Evolutionary conservation across 2,888 invertebrate genomes (phyloP).

Genomic region (Drosophila tripunctata): DNA sequence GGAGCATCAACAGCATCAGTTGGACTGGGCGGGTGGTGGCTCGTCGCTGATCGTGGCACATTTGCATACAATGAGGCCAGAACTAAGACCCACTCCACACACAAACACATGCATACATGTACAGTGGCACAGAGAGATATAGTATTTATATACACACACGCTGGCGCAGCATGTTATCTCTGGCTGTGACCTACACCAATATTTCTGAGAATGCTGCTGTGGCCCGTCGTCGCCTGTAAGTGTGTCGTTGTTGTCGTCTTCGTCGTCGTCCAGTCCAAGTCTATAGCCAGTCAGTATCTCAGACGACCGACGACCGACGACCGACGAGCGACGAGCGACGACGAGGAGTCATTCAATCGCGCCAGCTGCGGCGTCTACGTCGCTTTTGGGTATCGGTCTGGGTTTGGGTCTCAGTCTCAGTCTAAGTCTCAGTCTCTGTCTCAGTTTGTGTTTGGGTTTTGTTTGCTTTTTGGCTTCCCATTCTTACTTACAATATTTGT

Average conservation of each 20-base stretch:
- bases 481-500: constrained; percentile 79
- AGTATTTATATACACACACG: constrained; percentile 22
- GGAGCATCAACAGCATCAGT: constrained; percentile 36
- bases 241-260: constrained; percentile 67
- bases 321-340: constrained; percentile 65
- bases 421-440: constrained; percentile 36
- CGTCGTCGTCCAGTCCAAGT: constrained; percentile 50
- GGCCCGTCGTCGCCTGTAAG: constrained; percentile 75
- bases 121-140: constrained; percentile 17
- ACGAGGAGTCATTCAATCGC: constrained; percentile 79
- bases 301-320: constrained; percentile 70
- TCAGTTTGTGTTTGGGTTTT: constrained; percentile 40
- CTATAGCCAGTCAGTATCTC: constrained; percentile 74
- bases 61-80: constrained; percentile 85
- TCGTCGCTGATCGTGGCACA: constrained; percentile 76
- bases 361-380: constrained; percentile 76
- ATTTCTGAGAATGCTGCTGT: constrained; percentile 84
- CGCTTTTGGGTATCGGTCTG: constrained; percentile 21
- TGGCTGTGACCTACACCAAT: constrained; percentile 85
- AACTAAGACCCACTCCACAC: constrained; percentile 43
- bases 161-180: constrained; percentile 84
- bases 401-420: background rate
- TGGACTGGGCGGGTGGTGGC: constrained; percentile 73
- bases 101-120: constrained; percentile 13
- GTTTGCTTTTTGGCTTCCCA: constrained; percentile 63